Evolutionary conservation across 2,113 vertebrate genomes (phyloP), one percentile per base, ranked within the genome.

Genomic region (Sylvilagus bachmani): DNA sequence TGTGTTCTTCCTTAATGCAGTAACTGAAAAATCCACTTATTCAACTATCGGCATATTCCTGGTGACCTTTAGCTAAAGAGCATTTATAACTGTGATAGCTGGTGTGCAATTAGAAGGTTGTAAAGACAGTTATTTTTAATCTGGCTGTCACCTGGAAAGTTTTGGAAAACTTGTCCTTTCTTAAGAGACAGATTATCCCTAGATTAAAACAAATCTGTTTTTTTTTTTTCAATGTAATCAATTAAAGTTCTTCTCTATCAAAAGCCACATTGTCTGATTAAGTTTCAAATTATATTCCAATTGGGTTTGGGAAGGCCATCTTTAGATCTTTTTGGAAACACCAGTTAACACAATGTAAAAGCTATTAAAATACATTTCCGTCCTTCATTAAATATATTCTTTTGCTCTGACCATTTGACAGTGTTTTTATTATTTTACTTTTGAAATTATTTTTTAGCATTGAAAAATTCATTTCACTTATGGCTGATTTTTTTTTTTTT

Each of bases 371-470:
- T 73, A 75, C 0, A 80, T 1, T 3, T 74, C 73, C 29, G 24
- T 86, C 36, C 33, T 22, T 44, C 4, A 77, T 51, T 75, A 83
- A 74, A 84, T 25, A 27, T 12, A 81, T 24, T 22, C n/a, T 33
- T 69, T 77, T 84, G 9, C 14, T 89, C 25, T 51, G 36, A 70
- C 70, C 13, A 92, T 71, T 73, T 77, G 12, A 74, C 86, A 67
- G 8, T 6, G 84, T 71, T 87, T 94, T 88, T 91, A 27, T 95
- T 88, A 96, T 67, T 92, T 94, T 55, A 78, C 67, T 90, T 62
- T 71, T 90, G 64, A 94, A 89, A 93, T 85, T 82, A 55, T 17
- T 94, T 53, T 25, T 96, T 53, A 82, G 38, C 17, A 25, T 55
- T 55, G 24, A 94, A 25, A 87, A 79, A 27, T 16, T 94, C 29